Percentiles rank a stretch among this genome's conserved stretches.
phyloP scores from a whole-genome alignment of 1,140 invertebrate species.

The Apis laboriosa region DNA sequence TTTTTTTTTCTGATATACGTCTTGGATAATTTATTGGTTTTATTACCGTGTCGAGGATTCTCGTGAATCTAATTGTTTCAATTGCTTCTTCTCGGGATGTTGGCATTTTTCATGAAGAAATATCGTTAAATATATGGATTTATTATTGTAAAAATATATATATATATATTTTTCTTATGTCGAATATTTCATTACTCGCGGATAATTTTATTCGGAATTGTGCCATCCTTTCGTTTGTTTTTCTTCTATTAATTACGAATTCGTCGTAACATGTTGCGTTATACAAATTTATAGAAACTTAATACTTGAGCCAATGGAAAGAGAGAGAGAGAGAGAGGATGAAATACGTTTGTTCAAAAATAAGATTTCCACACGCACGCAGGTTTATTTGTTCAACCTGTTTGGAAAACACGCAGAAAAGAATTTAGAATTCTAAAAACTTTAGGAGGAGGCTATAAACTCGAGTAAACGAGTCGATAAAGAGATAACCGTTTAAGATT shows the following conservation, averaged over 20 bases:
- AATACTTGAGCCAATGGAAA: neutral
- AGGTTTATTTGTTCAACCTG: neutral
- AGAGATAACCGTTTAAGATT: neutral
- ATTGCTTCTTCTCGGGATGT: neutral
- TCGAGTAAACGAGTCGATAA: neutral
- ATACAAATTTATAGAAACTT: neutral
- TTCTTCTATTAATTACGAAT: too few relatives aligned
- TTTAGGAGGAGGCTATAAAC: neutral
- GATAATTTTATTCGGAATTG: too few relatives aligned
- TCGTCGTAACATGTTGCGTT: too few relatives aligned
- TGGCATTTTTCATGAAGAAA: neutral
- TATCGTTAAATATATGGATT: too few relatives aligned
- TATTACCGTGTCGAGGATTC: constrained; percentile 6
- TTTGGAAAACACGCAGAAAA: neutral
- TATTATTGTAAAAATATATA: too few relatives aligned
- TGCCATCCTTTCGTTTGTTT: too few relatives aligned
- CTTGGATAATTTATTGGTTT: constrained; percentile 33
- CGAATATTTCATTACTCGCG: too few relatives aligned
- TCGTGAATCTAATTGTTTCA: neutral
- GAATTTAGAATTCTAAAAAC: neutral
- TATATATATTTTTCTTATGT: too few relatives aligned
- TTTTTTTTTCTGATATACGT: neutral
- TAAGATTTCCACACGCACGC: neutral
- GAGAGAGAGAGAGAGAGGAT: too few relatives aligned
- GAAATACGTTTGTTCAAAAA: neutral